These are phyloP conservation scores for Matsumurasca onukii DNA, from an alignment of 1,140 invertebrate species.

Conservation along the genomic window DNA sequence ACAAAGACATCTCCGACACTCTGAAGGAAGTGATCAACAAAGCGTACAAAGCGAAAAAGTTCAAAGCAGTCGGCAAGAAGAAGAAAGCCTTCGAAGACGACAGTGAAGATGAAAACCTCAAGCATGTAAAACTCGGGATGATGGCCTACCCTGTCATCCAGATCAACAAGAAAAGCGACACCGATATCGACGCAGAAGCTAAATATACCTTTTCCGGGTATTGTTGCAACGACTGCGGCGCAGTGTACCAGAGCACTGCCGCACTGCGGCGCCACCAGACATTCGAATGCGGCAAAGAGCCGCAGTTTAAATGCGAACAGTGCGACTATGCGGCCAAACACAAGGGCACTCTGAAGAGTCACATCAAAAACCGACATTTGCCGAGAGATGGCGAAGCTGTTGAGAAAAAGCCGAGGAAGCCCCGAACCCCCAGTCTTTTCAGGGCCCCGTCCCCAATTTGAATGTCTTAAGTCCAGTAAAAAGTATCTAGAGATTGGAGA, in stretches of 20 bases:
- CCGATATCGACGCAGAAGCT: slow-evolving; percentile 5
- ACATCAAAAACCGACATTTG: slow-evolving; percentile 54
- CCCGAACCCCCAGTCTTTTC: not conserved
- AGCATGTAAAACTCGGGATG: slow-evolving; percentile 2
- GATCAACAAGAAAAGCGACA: slow-evolving; percentile 16
- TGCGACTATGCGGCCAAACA: slow-evolving; percentile 44
- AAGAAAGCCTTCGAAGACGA: not conserved
- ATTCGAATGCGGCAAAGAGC: slow-evolving; percentile 58
- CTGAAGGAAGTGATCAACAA: not conserved
- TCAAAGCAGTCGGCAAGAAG: not conserved
- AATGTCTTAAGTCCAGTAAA: too few relatives aligned
- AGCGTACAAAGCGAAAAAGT: not conserved
- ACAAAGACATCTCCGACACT: not conserved
- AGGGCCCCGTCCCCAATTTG: too few relatives aligned
- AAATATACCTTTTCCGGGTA: slow-evolving; percentile 11
- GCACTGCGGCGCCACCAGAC: slow-evolving; percentile 46
- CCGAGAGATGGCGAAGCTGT: not conserved
- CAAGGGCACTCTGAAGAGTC: slow-evolving; percentile 40
- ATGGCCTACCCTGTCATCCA: not conserved
- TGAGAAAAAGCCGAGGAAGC: slow-evolving; percentile 17
- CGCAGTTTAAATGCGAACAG: slow-evolving; percentile 52
- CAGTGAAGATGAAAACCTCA: not conserved
- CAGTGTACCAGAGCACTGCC: slow-evolving; percentile 32
- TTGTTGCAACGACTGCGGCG: slow-evolving; percentile 30
- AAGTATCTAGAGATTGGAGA: too few relatives aligned